These are phyloP conservation scores for Leptopilina drosophilae DNA, from an alignment of 2,888 invertebrate species.

Conservation along the genomic window DNA sequence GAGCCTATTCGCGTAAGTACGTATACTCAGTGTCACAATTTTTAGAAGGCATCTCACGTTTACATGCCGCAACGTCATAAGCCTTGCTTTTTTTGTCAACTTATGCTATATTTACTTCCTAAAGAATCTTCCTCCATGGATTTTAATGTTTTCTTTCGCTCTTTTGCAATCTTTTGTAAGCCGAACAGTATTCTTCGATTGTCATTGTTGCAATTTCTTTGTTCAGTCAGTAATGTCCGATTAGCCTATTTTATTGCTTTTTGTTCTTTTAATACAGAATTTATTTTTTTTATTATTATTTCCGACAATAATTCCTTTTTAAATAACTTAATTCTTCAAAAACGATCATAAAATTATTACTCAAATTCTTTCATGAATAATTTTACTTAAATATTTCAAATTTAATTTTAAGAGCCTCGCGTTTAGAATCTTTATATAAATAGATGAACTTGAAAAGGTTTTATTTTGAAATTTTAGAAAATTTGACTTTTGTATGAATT, in stretches of 20 bases:
- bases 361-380: too few species aligned
- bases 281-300: too few species aligned
- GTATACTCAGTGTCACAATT: conserved; percentile 7
- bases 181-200: background rate
- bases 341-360: too few species aligned
- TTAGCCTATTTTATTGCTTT: background rate
- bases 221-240: background rate
- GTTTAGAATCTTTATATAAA: too few species aligned
- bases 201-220: background rate
- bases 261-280: background rate
- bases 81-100: conserved; percentile 27
- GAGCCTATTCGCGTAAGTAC: conserved; percentile 35
- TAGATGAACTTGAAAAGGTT: too few species aligned
- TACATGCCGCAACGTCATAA: background rate
- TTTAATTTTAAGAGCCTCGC: too few species aligned
- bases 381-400: too few species aligned
- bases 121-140: background rate
- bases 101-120: background rate
- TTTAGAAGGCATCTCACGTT: conserved; percentile 27
- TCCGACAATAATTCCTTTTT: too few species aligned
- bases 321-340: too few species aligned
- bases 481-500: too few species aligned
- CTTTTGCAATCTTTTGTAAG: background rate
- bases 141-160: background rate
- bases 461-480: too few species aligned